A percentile compares a stretch with the other conserved stretches of the same genome.
These are phyloP conservation scores for Pseudotriccus pelzelni DNA, from an alignment of 2,797 vertebrate genomes.

Conservation along the genomic window DNA sequence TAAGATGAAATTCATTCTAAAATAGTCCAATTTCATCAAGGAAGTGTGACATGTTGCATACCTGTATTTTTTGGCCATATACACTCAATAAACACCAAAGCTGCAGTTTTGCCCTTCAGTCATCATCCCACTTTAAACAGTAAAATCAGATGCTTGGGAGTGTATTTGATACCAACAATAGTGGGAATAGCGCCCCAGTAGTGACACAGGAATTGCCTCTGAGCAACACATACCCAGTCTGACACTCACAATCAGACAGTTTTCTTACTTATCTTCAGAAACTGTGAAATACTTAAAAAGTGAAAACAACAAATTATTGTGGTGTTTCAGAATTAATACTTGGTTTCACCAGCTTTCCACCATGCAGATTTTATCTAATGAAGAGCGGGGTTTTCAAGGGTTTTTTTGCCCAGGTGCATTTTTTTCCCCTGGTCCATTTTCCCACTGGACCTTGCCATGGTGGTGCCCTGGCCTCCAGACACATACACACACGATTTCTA, in stretches of 20 bases:
- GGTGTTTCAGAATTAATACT: neutral
- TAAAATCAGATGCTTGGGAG: neutral
- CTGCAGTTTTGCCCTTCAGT: slow-evolving; percentile 24
- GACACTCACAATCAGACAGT: neutral
- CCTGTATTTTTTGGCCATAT: neutral
- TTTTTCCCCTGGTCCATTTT: neutral
- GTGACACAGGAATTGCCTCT: neutral
- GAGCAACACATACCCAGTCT: neutral
- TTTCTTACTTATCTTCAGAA: neutral
- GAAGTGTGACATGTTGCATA: neutral
- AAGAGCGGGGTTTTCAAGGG: neutral
- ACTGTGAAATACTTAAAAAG: neutral
- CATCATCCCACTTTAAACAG: neutral
- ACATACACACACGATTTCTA: neutral
- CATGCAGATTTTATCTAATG: neutral
- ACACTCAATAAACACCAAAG: neutral
- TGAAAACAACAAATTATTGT: neutral
- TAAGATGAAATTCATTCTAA: neutral
- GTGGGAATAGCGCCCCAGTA: neutral
- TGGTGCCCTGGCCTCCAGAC: neutral
- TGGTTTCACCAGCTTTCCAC: neutral
- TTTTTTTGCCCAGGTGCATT: neutral
- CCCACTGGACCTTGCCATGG: neutral
- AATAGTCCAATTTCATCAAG: neutral
- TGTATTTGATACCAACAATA: neutral